Evolutionary conservation across 1,140 invertebrate species (phyloP).

Genomic region (Popillia japonica): DNA sequence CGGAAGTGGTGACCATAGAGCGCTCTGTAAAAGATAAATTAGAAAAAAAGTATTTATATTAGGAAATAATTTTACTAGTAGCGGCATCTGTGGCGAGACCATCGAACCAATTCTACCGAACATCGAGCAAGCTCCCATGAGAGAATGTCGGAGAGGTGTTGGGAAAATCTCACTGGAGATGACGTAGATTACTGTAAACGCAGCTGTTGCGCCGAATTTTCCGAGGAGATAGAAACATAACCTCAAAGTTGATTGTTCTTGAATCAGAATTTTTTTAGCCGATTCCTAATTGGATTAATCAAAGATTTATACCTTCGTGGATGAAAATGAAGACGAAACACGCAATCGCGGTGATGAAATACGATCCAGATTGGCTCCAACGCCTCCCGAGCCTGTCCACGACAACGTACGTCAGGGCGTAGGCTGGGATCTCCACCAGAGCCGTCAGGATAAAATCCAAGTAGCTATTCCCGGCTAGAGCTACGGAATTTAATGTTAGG

Average conservation of each 20-base stretch:
- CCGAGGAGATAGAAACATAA: constrained; percentile 73
- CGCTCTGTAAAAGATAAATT: constrained; percentile 45
- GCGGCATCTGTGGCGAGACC: constrained; percentile 75
- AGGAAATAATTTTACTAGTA: constrained; percentile 63
- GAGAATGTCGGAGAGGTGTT: constrained; percentile 70
- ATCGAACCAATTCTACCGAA: constrained; percentile 77
- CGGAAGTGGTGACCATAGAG: constrained; percentile 63
- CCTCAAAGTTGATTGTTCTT: constrained; percentile 39
- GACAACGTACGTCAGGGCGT: constrained; percentile 70
- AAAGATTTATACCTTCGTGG: constrained; percentile 46
- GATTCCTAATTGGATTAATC: background rate
- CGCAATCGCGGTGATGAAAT: constrained; percentile 68
- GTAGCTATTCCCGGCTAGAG: constrained; percentile 76
- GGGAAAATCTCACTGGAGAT: constrained; percentile 79
- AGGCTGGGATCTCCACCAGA: constrained; percentile 76
- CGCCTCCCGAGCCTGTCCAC: constrained; percentile 72
- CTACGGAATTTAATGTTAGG: constrained; percentile 79
- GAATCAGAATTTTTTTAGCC: background rate
- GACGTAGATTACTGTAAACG: constrained; percentile 75
- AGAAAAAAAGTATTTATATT: background rate
- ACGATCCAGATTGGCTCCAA: constrained; percentile 66
- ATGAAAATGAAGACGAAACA: constrained; percentile 55
- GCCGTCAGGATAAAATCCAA: constrained; percentile 76
- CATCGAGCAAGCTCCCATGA: constrained; percentile 75
- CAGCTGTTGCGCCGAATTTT: constrained; percentile 76